Evolutionary conservation across 2,888 invertebrate species (phyloP).

Genomic region (Corbicula japonica): DNA sequence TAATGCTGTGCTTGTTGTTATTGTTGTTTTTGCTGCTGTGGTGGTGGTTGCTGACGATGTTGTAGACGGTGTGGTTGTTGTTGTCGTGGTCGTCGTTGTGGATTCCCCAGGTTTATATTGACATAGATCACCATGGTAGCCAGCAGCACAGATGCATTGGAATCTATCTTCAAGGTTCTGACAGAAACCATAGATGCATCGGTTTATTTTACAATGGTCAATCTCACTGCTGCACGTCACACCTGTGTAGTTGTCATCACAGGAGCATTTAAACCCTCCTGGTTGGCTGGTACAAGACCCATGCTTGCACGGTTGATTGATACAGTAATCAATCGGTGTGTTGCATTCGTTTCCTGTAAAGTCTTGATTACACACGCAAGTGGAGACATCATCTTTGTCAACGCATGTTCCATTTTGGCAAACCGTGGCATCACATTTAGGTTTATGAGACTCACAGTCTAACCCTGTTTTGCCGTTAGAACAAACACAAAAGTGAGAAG

Average conservation of each 20-base stretch:
- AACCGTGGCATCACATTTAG: neutral
- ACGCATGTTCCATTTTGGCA: conserved; percentile 34
- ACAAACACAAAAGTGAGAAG: conserved; percentile 52
- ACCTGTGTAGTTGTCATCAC: conserved; percentile 44
- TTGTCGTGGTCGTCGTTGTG: conserved; percentile 6
- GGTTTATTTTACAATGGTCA: conserved; percentile 39
- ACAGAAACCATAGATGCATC: conserved; percentile 55
- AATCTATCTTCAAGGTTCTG: conserved; percentile 31
- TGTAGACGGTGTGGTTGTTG: neutral
- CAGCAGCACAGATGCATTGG: conserved; percentile 45
- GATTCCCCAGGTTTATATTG: conserved; percentile 29
- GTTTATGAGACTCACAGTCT: neutral
- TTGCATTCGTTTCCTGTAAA: conserved; percentile 30
- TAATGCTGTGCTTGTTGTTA: neutral
- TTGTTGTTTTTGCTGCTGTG: conserved; percentile 2
- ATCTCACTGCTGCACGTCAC: conserved; percentile 22
- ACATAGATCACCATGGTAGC: conserved; percentile 48
- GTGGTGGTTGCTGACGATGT: neutral
- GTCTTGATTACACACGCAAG: conserved; percentile 15
- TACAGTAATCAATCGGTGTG: conserved; percentile 23
- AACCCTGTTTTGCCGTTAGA: conserved; percentile 37
- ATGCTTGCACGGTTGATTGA: conserved; percentile 19
- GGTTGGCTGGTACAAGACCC: conserved; percentile 18
- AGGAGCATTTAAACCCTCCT: conserved; percentile 23
- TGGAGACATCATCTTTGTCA: neutral